Conservation (phyloP, 2,113 vertebrate genomes). For the Eurypyga helias region DNA sequence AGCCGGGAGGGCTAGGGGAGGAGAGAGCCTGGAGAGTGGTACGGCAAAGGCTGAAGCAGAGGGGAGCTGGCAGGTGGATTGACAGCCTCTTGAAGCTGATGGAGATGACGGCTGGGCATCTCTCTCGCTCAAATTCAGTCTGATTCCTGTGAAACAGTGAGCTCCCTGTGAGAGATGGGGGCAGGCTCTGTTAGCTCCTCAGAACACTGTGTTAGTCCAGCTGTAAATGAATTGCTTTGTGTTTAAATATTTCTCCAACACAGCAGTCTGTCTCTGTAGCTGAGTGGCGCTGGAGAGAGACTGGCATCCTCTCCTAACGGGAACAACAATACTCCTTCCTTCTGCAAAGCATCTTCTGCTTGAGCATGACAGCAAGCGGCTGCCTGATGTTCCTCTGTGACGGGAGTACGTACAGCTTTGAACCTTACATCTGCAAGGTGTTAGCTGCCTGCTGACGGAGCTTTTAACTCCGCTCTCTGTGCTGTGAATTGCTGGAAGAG, state of each 20-base stretch:
- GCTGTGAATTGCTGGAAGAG: background rate
- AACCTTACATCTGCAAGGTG: background rate
- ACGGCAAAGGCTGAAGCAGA: fast-evolving
- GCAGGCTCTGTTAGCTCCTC: background rate
- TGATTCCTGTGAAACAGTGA: background rate
- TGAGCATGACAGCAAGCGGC: background rate
- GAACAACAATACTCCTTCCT: background rate
- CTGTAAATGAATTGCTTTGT: background rate
- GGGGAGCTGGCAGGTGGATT: background rate
- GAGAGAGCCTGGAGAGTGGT: background rate
- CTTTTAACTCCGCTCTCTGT: background rate
- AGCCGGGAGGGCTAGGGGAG: background rate
- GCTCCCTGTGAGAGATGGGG: background rate
- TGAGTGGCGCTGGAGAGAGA: background rate
- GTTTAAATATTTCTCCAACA: background rate
- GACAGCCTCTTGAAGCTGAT: background rate
- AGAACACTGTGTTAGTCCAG: background rate
- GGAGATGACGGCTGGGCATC: background rate
- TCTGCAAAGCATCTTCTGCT: background rate
- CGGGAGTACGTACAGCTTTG: background rate
- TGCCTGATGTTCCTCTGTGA: background rate
- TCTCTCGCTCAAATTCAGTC: background rate
- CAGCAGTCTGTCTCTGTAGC: background rate
- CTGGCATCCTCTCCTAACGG: background rate
- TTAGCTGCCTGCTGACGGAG: background rate